A percentile compares a stretch with the other conserved stretches of the same genome.
phyloP scores from a whole-genome alignment of 1,140 invertebrate genomes.

The Fopius arisanus region DNA sequence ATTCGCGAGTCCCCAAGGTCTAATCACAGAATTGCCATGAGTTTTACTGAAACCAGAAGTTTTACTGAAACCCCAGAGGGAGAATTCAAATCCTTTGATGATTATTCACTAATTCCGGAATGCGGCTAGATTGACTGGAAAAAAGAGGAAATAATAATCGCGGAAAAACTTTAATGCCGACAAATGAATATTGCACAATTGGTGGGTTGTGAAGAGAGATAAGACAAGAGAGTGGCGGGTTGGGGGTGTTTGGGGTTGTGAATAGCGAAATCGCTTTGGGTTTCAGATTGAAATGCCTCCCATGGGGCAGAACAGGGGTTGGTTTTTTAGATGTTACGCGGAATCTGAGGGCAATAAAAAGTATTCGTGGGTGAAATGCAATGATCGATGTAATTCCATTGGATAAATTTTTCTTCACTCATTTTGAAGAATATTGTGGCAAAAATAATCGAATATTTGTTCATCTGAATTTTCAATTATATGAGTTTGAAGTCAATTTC shows the following conservation, averaged over 20 bases:
- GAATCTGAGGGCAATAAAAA: slow-evolving; percentile 24
- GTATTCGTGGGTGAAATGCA: background rate
- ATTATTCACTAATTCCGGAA: background rate
- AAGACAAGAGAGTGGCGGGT: slow-evolving; percentile 17
- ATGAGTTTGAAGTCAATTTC: too few species aligned
- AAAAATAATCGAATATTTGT: too few species aligned
- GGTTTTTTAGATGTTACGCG: slow-evolving; percentile 15
- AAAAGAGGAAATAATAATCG: too few species aligned
- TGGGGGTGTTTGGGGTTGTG: slow-evolving; percentile 38
- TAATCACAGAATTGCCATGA: background rate
- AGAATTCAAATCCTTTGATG: background rate
- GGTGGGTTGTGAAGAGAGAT: slow-evolving; percentile 63
- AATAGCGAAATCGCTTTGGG: background rate
- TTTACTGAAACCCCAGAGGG: background rate
- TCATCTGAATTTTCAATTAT: too few species aligned
- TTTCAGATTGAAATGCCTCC: slow-evolving; percentile 19
- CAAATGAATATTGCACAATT: background rate
- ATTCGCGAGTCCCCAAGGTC: background rate
- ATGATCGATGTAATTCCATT: slow-evolving; percentile 7
- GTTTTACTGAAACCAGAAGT: slow-evolving; percentile 7
- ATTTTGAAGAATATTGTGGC: background rate
- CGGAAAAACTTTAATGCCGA: background rate
- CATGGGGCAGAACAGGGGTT: slow-evolving; percentile 17
- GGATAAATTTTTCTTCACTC: background rate
- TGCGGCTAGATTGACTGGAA: too few species aligned